Conservation (phyloP, 2,888 invertebrate species). For the Anaspis maculata region DNA sequence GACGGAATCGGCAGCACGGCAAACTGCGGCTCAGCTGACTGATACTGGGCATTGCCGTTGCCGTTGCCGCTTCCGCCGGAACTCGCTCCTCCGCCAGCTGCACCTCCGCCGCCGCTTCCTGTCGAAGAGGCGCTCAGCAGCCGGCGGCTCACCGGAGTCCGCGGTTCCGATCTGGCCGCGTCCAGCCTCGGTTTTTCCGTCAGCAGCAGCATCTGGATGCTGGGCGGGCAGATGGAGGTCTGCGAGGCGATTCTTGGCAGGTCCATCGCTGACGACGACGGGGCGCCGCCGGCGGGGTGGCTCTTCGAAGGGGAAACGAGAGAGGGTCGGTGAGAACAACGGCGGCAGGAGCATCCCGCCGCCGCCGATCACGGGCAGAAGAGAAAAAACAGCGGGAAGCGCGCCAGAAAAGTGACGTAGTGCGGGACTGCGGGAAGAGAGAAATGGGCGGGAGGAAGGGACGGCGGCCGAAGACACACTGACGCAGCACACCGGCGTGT, state of each 20-base stretch:
- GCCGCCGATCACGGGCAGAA: too few species aligned
- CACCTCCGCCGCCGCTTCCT: constrained; percentile 23
- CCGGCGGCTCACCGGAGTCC: constrained; percentile 31
- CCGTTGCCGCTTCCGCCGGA: constrained; percentile 53
- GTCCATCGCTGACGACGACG: constrained; percentile 34
- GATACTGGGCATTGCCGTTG: constrained; percentile 43
- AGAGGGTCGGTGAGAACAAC: too few species aligned
- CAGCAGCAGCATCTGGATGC: constrained; percentile 27
- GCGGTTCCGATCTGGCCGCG: constrained; percentile 18
- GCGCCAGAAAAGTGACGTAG: too few species aligned
- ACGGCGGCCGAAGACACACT: too few species aligned
- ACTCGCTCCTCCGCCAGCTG: constrained; percentile 38
- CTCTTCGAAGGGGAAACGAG: too few species aligned
- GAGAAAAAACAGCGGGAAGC: too few species aligned
- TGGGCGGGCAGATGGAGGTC: constrained; percentile 35
- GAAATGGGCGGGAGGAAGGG: too few species aligned
- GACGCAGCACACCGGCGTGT: too few species aligned
- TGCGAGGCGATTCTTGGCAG: constrained; percentile 39
- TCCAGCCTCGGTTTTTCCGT: constrained; percentile 24
- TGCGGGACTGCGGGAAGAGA: too few species aligned
- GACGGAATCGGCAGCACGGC: constrained; percentile 38
- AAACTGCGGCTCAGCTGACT: constrained; percentile 37
- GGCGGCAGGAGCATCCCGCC: too few species aligned
- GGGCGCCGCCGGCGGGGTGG: constrained; percentile 31
- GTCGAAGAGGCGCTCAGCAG: constrained; percentile 28